Evolutionary conservation across 2,888 invertebrate genomes (phyloP), one percentile per base, ranked within the genome.

Genomic region (Celastrina argiolus): DNA sequence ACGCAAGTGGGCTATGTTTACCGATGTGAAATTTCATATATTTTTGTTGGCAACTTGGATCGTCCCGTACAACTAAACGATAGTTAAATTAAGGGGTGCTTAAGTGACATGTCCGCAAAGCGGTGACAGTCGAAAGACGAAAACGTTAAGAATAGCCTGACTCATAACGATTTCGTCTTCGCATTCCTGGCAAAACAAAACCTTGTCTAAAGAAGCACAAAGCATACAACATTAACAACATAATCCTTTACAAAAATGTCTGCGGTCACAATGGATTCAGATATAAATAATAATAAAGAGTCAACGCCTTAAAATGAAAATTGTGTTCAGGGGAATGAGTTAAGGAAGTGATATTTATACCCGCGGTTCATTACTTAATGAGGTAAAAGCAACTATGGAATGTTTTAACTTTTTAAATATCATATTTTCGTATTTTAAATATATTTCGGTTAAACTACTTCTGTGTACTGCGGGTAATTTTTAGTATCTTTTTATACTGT

Each of bases 271-370:
- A 65, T 65, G 65, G 26, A 42, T 65, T 26, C 41, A 73, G 72
- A 78, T 80, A 83, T 87, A 88, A 87, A 88, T 87, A 85, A 82
- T 81, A 81, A 85, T 85, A 81, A 82, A 80, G 78, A 81, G 84
- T 83, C 83, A 73, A 69, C 75, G 71, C 76, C 82, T 88, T 91
- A 90, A 91, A 91, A 91, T 78, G 87, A 88, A 91, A 91, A 88
- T 85, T 82, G 82, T 91, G 91, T 91, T 80, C 65, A 39, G 59
- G 66, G 65, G 56, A 79, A 84, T 79, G 79, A 81, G 81, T 78
- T 77, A 85, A 88, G 87, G 85, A 88, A 90, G 88, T 87, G 84
- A 88, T 87, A 91, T 90, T 88, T 89, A 91, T 85, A 80, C 73
- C 73, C 73, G 69, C 69, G 73, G 72, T 74, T 80, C 80, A 80